A percentile compares a stretch with the other conserved stretches of the same genome.
These are phyloP conservation scores for Lacerta bilineata DNA, from an alignment of 2,797 vertebrate genomes.

Conservation along the genomic window DNA sequence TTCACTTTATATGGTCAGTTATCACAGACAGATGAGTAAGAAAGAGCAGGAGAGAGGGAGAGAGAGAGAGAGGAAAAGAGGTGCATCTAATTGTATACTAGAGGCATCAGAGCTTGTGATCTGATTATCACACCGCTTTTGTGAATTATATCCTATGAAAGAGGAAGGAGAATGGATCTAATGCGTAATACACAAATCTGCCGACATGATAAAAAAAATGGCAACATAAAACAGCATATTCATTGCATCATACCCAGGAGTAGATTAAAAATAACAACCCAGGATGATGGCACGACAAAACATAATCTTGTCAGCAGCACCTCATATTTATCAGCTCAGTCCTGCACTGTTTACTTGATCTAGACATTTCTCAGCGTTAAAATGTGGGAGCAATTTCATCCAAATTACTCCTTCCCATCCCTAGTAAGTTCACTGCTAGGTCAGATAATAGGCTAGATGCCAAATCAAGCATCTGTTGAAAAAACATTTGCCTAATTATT, in stretches of 20 bases:
- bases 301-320: conserved; percentile 5
- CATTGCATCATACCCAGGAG: neutral
- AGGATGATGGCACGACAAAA: neutral
- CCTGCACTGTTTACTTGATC: neutral
- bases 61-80: conserved; percentile 34
- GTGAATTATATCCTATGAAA: conserved; percentile 71
- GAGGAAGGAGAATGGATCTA: conserved; percentile 65
- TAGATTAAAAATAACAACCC: neutral
- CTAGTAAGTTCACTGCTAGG: neutral
- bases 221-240: conserved; percentile 58
- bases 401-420: neutral
- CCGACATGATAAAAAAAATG: conserved; percentile 59
- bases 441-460: conserved; percentile 4
- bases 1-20: conserved; percentile 63
- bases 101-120: conserved; percentile 59
- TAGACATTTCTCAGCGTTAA: neutral
- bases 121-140: conserved; percentile 65
- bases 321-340: conserved; percentile 4
- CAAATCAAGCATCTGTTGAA: neutral
- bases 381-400: neutral
- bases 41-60: conserved; percentile 35
- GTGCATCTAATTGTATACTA: conserved; percentile 74
- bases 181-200: conserved; percentile 69
- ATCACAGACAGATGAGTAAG: conserved; percentile 52
- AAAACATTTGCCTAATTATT: neutral